phyloP scores from a whole-genome alignment of 2,888 invertebrate species.

The Tachina lurida region DNA sequence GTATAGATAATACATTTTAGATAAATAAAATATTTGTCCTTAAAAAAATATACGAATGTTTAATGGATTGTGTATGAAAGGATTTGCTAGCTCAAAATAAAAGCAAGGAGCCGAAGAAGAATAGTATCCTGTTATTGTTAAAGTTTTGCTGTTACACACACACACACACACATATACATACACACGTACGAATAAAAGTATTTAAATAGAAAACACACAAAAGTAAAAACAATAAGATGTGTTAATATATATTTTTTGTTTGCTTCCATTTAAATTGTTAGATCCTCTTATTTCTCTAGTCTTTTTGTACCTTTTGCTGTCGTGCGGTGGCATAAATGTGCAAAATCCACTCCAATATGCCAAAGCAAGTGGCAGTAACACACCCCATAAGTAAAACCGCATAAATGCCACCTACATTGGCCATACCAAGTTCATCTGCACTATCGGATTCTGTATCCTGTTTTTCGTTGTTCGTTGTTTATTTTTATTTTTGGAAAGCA shows the following conservation, averaged over 20 bases:
- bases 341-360: constrained; percentile 80
- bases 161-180: too few species aligned
- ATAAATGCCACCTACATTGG: constrained; percentile 87
- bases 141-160: constrained; percentile 7
- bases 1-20: constrained; percentile 3
- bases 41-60: constrained; percentile 14
- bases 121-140: constrained; percentile 2
- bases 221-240: constrained; percentile 34
- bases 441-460: constrained; percentile 80
- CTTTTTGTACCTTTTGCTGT: constrained; percentile 78
- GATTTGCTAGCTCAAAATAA: constrained; percentile 16
- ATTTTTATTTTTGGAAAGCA: background rate
- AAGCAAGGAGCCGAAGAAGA: background rate
- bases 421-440: constrained; percentile 84
- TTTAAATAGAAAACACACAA: background rate
- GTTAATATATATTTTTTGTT: constrained; percentile 28
- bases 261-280: constrained; percentile 18
- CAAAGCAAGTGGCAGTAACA: constrained; percentile 80
- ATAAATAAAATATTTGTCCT: constrained; percentile 26
- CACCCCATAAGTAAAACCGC: constrained; percentile 85
- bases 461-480: constrained; percentile 38
- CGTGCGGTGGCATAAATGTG: constrained; percentile 78
- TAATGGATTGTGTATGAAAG: constrained; percentile 47
- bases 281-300: constrained; percentile 2
- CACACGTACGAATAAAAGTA: constrained; percentile 4